Evolutionary conservation across 1,140 invertebrate genomes (phyloP).

Genomic region (Pogonomyrmex californicus): DNA sequence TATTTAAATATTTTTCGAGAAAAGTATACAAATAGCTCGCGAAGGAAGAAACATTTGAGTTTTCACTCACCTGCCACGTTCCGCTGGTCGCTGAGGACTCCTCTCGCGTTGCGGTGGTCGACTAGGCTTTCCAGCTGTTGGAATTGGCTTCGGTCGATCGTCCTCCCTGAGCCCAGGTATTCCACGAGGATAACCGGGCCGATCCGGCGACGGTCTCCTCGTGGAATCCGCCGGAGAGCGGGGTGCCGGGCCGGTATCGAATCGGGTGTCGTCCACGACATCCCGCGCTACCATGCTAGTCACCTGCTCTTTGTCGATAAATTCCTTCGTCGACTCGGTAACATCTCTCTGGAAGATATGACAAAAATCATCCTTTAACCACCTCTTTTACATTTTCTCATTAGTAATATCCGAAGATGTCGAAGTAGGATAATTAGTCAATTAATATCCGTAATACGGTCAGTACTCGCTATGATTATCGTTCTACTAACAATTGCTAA

Average conservation of each 20-base stretch:
- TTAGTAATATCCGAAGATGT: background rate
- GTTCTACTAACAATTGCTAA: constrained; percentile 47
- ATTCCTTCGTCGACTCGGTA: constrained; percentile 80
- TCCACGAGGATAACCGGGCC: constrained; percentile 78
- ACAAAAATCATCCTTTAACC: background rate
- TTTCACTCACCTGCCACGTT: constrained; percentile 56
- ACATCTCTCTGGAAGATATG: constrained; percentile 81
- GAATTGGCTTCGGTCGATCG: constrained; percentile 79
- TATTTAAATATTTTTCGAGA: background rate
- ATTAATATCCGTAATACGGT: background rate
- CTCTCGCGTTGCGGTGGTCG: constrained; percentile 75
- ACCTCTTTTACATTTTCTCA: background rate
- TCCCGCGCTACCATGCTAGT: constrained; percentile 84
- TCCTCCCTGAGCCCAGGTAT: constrained; percentile 82
- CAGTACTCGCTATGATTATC: constrained; percentile 56
- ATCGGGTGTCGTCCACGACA: constrained; percentile 79
- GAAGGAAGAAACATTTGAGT: background rate
- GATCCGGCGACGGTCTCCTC: constrained; percentile 75
- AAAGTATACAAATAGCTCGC: background rate
- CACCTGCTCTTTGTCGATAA: constrained; percentile 82
- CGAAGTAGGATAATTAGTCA: background rate
- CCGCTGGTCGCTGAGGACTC: constrained; percentile 57
- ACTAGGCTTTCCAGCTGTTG: constrained; percentile 81
- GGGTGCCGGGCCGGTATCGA: constrained; percentile 67
- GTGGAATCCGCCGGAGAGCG: constrained; percentile 69